These are phyloP conservation scores for Syrista parreyssii DNA, from an alignment of 2,888 invertebrate genomes.

Conservation along the genomic window DNA sequence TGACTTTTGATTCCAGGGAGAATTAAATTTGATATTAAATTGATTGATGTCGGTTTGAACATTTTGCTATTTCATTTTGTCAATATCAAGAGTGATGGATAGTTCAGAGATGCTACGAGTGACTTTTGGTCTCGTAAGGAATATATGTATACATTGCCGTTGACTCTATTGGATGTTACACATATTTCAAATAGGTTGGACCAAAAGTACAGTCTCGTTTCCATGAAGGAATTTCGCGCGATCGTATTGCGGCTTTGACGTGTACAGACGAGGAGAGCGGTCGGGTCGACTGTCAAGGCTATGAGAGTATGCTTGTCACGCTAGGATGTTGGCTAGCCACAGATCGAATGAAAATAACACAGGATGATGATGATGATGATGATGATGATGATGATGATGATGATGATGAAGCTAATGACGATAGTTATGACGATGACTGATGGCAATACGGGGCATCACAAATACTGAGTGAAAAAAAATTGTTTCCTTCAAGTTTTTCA, in stretches of 20 bases:
- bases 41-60: background rate
- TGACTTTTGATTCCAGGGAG: background rate
- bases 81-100: background rate
- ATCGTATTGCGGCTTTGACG: background rate
- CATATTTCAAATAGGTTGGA: background rate
- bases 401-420: conserved; percentile 31
- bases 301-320: conserved; percentile 52
- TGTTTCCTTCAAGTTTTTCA: background rate
- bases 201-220: background rate
- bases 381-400: background rate
- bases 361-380: conserved; percentile 6
- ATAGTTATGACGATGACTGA: conserved; percentile 27
- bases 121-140: background rate
- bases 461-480: background rate
- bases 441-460: background rate
- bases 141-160: too few species aligned
- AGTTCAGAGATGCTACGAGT: background rate
- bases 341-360: conserved; percentile 47
- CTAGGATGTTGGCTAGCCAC: conserved; percentile 38
- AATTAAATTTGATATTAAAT: background rate
- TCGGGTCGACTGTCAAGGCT: conserved; percentile 61
- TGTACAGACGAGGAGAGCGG: conserved; percentile 28
- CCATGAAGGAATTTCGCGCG: background rate
- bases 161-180: background rate
- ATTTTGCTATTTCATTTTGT: background rate